phyloP scores from a whole-genome alignment of 2,797 vertebrate genomes.

The Gobionotothen gibberifrons region DNA sequence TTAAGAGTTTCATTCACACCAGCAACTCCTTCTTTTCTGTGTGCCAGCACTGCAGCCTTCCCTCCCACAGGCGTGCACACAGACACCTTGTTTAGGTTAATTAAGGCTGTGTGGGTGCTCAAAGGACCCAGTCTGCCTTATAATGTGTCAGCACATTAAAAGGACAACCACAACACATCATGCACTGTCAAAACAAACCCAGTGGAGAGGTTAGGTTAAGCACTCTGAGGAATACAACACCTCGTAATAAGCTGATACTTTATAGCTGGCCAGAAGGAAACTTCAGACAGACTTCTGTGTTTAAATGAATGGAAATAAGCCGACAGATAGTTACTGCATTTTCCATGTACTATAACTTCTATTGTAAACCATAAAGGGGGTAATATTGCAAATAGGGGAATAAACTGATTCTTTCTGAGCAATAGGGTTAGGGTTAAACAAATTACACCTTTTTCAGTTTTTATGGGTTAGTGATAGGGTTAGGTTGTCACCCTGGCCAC shows the following conservation, averaged over 20 bases:
- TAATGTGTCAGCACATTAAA: slow-evolving; percentile 77
- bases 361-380: background rate
- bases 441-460: no score
- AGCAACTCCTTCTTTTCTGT: slow-evolving; percentile 22
- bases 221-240: slow-evolving; percentile 29
- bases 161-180: slow-evolving; percentile 50
- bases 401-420: background rate
- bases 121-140: slow-evolving; percentile 56
- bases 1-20: slow-evolving; percentile 24
- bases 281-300: background rate
- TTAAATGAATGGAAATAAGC: background rate
- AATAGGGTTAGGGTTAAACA: background rate
- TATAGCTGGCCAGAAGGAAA: background rate
- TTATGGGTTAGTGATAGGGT: background rate
- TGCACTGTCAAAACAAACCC: slow-evolving; percentile 63
- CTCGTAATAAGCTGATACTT: slow-evolving; percentile 6
- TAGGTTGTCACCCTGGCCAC: background rate
- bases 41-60: slow-evolving; percentile 20
- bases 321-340: no score
- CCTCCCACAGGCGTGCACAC: slow-evolving; percentile 47
- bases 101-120: slow-evolving; percentile 69
- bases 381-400: background rate
- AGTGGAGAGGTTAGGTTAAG: slow-evolving; percentile 38
- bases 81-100: slow-evolving; percentile 73
- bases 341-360: no score